Evolutionary conservation across 2,113 vertebrate genomes (phyloP).

Genomic region (Stictonetta naevosa): DNA sequence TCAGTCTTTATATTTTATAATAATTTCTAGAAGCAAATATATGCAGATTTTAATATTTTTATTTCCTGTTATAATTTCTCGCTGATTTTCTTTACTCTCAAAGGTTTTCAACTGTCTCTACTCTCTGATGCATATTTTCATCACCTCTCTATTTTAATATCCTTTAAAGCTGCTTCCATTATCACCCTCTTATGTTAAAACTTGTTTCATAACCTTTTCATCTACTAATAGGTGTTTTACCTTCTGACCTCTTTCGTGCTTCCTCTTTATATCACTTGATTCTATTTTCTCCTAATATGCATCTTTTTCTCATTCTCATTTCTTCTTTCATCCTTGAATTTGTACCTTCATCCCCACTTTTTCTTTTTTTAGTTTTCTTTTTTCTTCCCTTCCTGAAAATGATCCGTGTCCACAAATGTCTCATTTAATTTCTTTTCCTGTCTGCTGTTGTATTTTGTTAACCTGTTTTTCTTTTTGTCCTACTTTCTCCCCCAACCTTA

Average conservation of each 20-base stretch:
- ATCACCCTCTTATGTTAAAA: conserved; percentile 15
- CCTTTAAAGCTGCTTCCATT: conserved; percentile 14
- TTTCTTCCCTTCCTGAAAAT: neutral
- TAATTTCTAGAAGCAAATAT: neutral
- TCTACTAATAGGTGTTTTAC: conserved; percentile 27
- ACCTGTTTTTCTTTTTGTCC: neutral
- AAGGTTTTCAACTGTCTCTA: neutral
- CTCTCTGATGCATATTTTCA: neutral
- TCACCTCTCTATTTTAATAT: neutral
- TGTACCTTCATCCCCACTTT: neutral
- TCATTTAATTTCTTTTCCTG: conserved; percentile 19
- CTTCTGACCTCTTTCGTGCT: neutral
- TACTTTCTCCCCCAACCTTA: neutral
- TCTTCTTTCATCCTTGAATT: neutral
- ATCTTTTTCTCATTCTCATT: neutral
- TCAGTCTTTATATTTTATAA: neutral
- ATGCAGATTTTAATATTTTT: neutral
- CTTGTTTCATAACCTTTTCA: conserved; percentile 12
- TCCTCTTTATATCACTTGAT: neutral
- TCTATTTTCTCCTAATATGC: neutral
- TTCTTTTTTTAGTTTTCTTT: neutral
- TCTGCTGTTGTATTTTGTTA: conserved; percentile 40
- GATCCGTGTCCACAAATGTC: conserved; percentile 7
- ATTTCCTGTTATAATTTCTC: neutral
- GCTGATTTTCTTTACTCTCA: neutral